These are phyloP conservation scores for Orestias chungarensis DNA, from an alignment of 2,797 vertebrate genomes.

Conservation along the genomic window DNA sequence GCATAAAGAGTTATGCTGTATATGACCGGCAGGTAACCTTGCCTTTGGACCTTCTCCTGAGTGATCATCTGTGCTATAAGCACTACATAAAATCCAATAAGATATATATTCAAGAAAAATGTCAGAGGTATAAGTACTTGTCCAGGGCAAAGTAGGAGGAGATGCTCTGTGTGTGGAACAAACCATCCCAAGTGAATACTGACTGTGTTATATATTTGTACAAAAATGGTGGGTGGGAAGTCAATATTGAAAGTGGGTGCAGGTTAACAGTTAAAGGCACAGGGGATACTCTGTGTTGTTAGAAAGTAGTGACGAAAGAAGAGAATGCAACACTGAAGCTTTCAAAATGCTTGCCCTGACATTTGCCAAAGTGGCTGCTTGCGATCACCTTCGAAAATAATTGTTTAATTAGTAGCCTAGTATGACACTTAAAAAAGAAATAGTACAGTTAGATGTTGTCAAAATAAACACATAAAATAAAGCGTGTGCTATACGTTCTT, in stretches of 20 bases:
- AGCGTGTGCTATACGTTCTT: slow-evolving; percentile 35
- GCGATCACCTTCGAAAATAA: slow-evolving; percentile 67
- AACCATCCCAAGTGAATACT: slow-evolving; percentile 40
- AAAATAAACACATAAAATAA: slow-evolving; percentile 21
- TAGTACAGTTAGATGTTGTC: slow-evolving; percentile 38
- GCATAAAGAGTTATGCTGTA: not conserved
- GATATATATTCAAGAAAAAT: not conserved
- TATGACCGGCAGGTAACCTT: no score
- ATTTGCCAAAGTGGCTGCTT: slow-evolving; percentile 69
- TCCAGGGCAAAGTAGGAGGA: slow-evolving; percentile 12
- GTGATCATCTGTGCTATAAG: not conserved
- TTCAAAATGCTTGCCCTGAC: slow-evolving; percentile 60
- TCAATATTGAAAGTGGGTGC: slow-evolving; percentile 37
- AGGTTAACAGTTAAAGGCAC: slow-evolving; percentile 47
- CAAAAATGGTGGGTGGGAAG: slow-evolving; percentile 26
- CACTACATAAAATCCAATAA: not conserved
- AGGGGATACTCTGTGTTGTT: slow-evolving; percentile 22
- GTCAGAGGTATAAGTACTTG: not conserved
- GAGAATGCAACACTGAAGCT: slow-evolving; percentile 10
- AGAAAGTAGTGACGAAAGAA: slow-evolving; percentile 7
- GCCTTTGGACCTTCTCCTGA: no score
- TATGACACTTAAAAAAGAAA: slow-evolving; percentile 52
- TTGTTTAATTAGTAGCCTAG: slow-evolving; percentile 69
- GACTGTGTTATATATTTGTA: slow-evolving; percentile 18
- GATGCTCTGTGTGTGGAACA: slow-evolving; percentile 56